Base-by-base conservation (phyloP, 2,888 invertebrate genomes). In the Luffia ferchaultella region DNA sequence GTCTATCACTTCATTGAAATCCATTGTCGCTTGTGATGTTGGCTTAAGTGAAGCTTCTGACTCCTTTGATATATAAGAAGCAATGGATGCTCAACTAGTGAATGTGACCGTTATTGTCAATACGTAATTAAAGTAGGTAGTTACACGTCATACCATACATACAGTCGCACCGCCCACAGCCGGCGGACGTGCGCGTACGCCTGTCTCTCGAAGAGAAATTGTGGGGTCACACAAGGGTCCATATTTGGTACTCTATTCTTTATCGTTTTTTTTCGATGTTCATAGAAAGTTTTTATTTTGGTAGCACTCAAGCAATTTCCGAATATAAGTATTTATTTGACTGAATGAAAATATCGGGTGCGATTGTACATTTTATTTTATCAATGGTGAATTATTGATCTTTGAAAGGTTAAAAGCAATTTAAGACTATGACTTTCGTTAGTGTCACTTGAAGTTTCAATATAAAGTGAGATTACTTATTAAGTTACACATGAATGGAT, bases 131-230 rank as follows among this genome's bases (percentile, higher is more conserved):
- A 30, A 30, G 30, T 30, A 30, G 30, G 30, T 3, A 30, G 5
- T 30, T 30, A 30, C 78, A 73, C 80, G 80, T 82, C 79, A 80
- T n/a, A n/a, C n/a, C n/a, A n/a, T n/a, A n/a, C n/a, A n/a, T 69
- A 77, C 67, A 64, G 74, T 76, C 68, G 63, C 62, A 65, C 68
- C 80, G 77, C 80, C 80, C 70, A 80, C 80, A 72, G 64, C 52
- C 63, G 64, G 59, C 64, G 66, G 80, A 73, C 79, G 80, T 76
- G 82, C 76, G 77, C 68, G 57, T 52, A 69, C 67, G 72, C 62
- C 43, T 16, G 18, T 19, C 46, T 48, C 46, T 49, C 58, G 59
- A 60, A 64, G 67, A 67, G 69, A 70, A 73, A 71, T 67, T 58
- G 51, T 49, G 62, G 70, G 60, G 64, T 69, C 53, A 60, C 60